Evolutionary conservation across 2,888 invertebrate species (phyloP), one percentile per base, ranked within the genome.

Genomic region (Rhagonycha fulva): DNA sequence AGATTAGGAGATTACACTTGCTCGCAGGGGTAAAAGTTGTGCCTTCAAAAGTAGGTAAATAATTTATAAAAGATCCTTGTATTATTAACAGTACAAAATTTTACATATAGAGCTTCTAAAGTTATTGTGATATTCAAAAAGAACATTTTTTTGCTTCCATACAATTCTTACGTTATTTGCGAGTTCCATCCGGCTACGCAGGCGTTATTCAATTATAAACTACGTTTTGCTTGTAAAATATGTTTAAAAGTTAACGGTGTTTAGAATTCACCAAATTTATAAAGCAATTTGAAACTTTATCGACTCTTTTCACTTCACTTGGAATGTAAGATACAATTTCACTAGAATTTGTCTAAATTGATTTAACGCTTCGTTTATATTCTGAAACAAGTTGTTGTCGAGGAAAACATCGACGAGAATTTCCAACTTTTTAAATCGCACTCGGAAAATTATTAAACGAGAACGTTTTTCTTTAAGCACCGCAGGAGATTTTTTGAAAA

Each of bases 271-370:
- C 47, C 47, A 47, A 47, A 47, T 47, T 47, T 47, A 47, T 47
- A 47, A 47, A 47, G 47, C 47, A 47, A 47, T 66, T 66, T 24
- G 26, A 66, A 66, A 14, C 26, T 66, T 66, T 66, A 66, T 66
- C 63, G 26, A 66, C 63, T 26, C 26, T 66, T 66, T 66, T 66
- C 63, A 66, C 63, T 66, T 66, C 63, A 66, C 24, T 66, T 66
- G 12, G n/a, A 66, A 66, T 66, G 26, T 14, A 26, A 66, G 63
- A 66, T 66, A 26, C 26, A 66, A 66, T 66, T 66, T 66, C 63
- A 66, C 63, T 14, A 66, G 63, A 26, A 66, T 66, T 23, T 26
- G 26, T 66, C 26, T 26, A 66, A 66, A 66, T 66, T 66, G 63
- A 66, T 66, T 66, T 66, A 66, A 66, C 24, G 26, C 63, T 66